These are phyloP conservation scores for Archivesica marissinica DNA, from an alignment of 1,140 invertebrate species.

Conservation along the genomic window DNA sequence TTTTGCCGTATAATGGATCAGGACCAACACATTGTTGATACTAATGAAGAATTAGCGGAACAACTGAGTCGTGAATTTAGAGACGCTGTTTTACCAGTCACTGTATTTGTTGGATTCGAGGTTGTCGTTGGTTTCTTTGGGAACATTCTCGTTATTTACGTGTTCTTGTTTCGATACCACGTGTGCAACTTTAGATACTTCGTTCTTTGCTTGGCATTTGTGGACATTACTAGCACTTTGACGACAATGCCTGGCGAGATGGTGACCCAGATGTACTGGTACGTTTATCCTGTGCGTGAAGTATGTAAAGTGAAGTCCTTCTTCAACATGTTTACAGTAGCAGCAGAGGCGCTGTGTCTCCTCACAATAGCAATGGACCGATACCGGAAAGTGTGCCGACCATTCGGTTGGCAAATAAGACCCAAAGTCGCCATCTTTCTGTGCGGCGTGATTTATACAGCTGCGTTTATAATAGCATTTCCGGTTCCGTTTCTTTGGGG, in stretches of 20 bases:
- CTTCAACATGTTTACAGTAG: conserved; percentile 68
- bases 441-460: not conserved
- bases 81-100: conserved; percentile 56
- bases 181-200: conserved; percentile 64
- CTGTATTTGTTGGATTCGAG: conserved; percentile 60
- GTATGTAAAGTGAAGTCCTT: conserved; percentile 67
- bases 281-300: conserved; percentile 64
- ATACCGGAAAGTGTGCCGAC: conserved; percentile 68
- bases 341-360: conserved; percentile 66
- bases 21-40: not conserved
- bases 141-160: conserved; percentile 68
- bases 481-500: conserved; percentile 42
- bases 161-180: conserved; percentile 59
- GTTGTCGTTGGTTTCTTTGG: conserved; percentile 67
- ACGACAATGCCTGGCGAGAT: conserved; percentile 72
- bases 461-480: conserved; percentile 5
- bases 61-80: conserved; percentile 60
- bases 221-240: conserved; percentile 69
- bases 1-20: no score
- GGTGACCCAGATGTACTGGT: conserved; percentile 70
- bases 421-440: not conserved
- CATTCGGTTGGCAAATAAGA: conserved; percentile 64
- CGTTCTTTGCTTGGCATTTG: conserved; percentile 66
- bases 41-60: conserved; percentile 41
- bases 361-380: conserved; percentile 69